Conservation (phyloP, 2,797 vertebrate species). For the Crocidura indochinensis region DNA sequence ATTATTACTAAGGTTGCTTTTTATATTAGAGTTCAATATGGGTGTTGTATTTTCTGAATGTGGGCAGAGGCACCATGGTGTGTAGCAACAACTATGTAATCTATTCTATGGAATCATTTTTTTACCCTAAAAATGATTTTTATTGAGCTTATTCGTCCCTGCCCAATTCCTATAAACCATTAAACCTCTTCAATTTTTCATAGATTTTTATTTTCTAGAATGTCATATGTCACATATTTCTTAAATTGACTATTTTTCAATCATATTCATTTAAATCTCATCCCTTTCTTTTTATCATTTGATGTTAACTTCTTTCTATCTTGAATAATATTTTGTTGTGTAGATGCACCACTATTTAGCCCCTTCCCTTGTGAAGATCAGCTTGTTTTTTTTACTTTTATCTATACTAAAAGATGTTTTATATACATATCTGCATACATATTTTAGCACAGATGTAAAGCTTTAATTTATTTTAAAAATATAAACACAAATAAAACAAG, state of each 20-base stretch:
- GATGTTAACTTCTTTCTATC: too few relatives aligned
- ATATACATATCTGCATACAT: not conserved
- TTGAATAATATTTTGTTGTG: too few relatives aligned
- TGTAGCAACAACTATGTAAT: not conserved
- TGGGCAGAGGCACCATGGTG: too few relatives aligned
- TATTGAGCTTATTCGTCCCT: not conserved
- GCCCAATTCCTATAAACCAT: too few relatives aligned
- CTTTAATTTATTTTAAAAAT: not conserved
- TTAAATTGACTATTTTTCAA: too few relatives aligned
- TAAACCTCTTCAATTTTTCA: too few relatives aligned
- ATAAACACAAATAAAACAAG: not conserved
- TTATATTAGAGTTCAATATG: not conserved
- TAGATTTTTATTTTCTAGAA: too few relatives aligned
- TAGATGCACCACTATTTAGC: not conserved
- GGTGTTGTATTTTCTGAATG: too few relatives aligned
- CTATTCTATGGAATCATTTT: not conserved
- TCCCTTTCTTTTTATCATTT: too few relatives aligned
- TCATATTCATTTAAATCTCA: too few relatives aligned
- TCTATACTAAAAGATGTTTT: not conserved
- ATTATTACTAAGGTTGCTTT: not conserved
- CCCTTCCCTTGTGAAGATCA: not conserved
- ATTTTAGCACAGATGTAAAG: not conserved
- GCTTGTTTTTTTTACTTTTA: not conserved
- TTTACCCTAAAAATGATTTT: not conserved
- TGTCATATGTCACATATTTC: too few relatives aligned